These are phyloP conservation scores for Philopotamus ludificatus DNA, from an alignment of 1,140 invertebrate species.

Conservation along the genomic window DNA sequence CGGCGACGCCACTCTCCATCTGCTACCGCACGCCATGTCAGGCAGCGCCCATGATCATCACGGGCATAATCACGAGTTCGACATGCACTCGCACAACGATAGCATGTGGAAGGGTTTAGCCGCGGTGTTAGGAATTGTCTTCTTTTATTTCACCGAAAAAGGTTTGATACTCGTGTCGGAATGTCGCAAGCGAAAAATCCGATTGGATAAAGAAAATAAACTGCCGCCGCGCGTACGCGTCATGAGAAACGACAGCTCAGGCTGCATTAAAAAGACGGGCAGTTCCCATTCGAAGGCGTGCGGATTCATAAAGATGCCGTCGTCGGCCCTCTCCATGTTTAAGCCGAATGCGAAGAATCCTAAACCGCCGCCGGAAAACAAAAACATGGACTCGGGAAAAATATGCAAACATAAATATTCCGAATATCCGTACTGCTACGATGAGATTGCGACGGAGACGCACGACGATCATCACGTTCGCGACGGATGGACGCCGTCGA, in stretches of 20 bases:
- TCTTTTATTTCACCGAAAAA: conserved; percentile 87
- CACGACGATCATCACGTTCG: conserved; percentile 60
- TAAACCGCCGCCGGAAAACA: conserved; percentile 33
- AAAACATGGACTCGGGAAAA: conserved; percentile 55
- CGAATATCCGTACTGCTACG: conserved; percentile 81
- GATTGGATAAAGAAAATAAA: conserved; percentile 59
- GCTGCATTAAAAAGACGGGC: conserved; percentile 55
- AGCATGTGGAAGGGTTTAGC: conserved; percentile 83
- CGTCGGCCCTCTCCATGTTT: conserved; percentile 5
- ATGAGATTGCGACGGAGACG: conserved; percentile 71
- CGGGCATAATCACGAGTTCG: conserved; percentile 45
- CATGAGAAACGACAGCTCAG: conserved; percentile 60
- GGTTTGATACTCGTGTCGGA: conserved; percentile 76
- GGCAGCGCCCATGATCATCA: conserved; percentile 54
- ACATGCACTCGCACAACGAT: conserved; percentile 56
- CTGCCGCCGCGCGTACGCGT: conserved; percentile 65
- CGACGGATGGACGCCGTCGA: conserved; percentile 45
- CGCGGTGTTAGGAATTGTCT: conserved; percentile 76
- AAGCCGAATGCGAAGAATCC: background rate
- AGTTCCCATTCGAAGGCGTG: conserved; percentile 47
- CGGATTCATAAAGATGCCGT: conserved; percentile 33
- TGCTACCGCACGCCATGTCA: conserved; percentile 82
- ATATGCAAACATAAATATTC: conserved; percentile 83
- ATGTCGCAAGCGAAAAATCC: conserved; percentile 68
- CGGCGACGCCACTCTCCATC: conserved; percentile 89